A percentile compares a stretch with the other conserved stretches of the same genome.
Conservation (phyloP, 2,797 vertebrate genomes). For the Peromyscus eremicus region DNA sequence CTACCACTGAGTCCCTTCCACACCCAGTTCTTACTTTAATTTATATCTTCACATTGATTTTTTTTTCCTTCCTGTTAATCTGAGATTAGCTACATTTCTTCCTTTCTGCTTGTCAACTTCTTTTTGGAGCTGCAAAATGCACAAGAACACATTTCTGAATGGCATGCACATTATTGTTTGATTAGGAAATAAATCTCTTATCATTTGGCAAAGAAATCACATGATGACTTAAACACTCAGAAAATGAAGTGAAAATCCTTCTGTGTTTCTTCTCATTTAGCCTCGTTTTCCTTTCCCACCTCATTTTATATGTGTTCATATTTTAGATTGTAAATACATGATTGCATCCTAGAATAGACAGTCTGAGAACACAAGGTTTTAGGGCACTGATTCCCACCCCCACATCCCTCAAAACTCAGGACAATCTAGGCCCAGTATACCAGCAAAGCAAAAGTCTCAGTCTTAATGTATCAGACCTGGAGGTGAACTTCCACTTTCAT, state of each 20-base stretch:
- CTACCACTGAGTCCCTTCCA: slow-evolving; percentile 73
- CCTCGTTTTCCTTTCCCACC: not conserved
- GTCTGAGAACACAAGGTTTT: not conserved
- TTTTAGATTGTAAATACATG: not conserved
- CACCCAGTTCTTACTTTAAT: slow-evolving; percentile 63
- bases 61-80: slow-evolving; percentile 83
- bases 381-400: not conserved
- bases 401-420: no score
- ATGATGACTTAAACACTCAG: not conserved
- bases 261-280: slow-evolving; percentile 20
- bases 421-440: not conserved
- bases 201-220: not conserved
- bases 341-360: not conserved
- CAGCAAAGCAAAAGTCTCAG: not conserved
- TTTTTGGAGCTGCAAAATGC: slow-evolving; percentile 81
- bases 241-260: slow-evolving; percentile 56
- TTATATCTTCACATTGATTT: slow-evolving; percentile 86
- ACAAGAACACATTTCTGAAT: slow-evolving; percentile 76
- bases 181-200: slow-evolving; percentile 69
- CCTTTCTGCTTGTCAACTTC: slow-evolving; percentile 81
- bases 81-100: slow-evolving; percentile 79
- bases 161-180: slow-evolving; percentile 67
- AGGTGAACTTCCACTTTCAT: not conserved
- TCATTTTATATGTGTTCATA: slow-evolving; percentile 22
- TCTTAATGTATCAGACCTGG: slow-evolving; percentile 12